phyloP scores from a whole-genome alignment of 2,797 vertebrate genomes.

The Denticeps clupeoides region DNA sequence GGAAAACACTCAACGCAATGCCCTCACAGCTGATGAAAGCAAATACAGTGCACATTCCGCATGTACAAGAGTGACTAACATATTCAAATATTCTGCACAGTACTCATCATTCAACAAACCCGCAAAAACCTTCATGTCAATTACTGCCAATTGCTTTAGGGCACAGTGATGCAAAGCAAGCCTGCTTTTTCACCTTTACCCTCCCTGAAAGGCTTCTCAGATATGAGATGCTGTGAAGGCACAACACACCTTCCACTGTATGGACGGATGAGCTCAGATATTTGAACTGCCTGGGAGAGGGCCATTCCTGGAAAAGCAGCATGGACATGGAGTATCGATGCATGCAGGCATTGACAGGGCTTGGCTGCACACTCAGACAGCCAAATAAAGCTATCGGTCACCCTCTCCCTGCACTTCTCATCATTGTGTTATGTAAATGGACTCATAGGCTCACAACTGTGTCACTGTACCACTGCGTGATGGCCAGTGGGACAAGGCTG shows the following conservation, averaged over 20 bases:
- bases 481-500: neutral
- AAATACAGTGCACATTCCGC: neutral
- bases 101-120: constrained; percentile 20
- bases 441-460: neutral
- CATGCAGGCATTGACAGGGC: no score
- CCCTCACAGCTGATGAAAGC: no score
- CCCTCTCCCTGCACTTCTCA: neutral
- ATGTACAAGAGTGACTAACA: constrained; percentile 7
- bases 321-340: neutral
- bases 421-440: constrained; percentile 4
- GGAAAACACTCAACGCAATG: no score
- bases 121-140: no score
- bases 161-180: constrained; percentile 1
- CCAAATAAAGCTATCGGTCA: neutral
- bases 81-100: constrained; percentile 8
- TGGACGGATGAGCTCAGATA: no score
- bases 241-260: no score
- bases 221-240: no score
- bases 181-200: no score
- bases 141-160: no score
- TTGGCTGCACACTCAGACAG: no score
- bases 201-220: no score
- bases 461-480: neutral
- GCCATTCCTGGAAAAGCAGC: neutral
- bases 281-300: no score